Base-by-base conservation (phyloP, 1,140 invertebrate species). In the Neelides sp. region DNA sequence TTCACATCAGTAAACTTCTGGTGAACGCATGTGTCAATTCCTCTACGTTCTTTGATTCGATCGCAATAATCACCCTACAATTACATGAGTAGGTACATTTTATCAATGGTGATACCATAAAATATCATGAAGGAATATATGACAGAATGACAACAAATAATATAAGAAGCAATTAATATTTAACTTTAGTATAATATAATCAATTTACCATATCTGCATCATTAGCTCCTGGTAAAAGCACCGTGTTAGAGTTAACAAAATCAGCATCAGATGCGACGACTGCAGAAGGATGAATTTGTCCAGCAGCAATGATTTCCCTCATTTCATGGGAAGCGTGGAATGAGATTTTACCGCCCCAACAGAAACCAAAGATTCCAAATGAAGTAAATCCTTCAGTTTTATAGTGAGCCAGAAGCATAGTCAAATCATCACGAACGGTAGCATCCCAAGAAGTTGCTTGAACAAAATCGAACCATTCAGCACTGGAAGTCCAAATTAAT, bases 1-100 rank as follows among this genome's bases (percentile, higher is more conserved):
- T 5, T 13, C 51, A 60, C 53, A 46, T 60, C 50, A 20, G 54
- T 42, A 28, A 49, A 57, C 19, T 55, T 24, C 13, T 36, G 26
- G 28, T 60, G 58, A 13, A 43, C 54, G 23, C 46, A 45, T 8
- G 30, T 45, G 10, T 34, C 36, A 17, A 20, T 19, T 1, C 51
- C 55, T 12, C 52, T 22, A 28, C 30, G 35, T 20, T 34, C 3
- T 27, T 52, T 48, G n/a, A n/a, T n/a, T n/a, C n/a, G n/a, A n/a
- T n/a, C n/a, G n/a, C n/a, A n/a, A n/a, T n/a, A n/a, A n/a, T n/a
- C n/a, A n/a, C n/a, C n/a, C n/a, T n/a, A n/a, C n/a, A n/a, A n/a
- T n/a, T n/a, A n/a, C n/a, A n/a, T n/a, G n/a, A n/a, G n/a, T n/a
- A n/a, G n/a, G n/a, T n/a, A n/a, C n/a, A n/a, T n/a, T n/a, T n/a